These are phyloP conservation scores for Dermolepida albohirtum DNA, from an alignment of 2,888 invertebrate species.

Conservation along the genomic window DNA sequence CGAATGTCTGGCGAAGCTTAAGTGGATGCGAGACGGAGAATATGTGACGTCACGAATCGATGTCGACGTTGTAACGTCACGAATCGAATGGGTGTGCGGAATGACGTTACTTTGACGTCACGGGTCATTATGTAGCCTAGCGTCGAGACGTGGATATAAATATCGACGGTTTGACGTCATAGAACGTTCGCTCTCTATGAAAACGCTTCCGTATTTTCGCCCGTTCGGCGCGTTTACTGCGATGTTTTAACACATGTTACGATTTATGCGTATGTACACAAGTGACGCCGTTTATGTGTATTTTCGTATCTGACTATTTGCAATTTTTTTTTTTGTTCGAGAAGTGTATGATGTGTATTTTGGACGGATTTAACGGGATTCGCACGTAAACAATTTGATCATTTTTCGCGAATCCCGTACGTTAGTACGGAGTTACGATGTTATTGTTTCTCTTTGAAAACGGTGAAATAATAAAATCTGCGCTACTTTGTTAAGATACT, in stretches of 20 bases:
- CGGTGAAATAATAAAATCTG: background rate
- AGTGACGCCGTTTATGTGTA: conserved; percentile 12
- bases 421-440: too few relatives aligned
- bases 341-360: too few relatives aligned
- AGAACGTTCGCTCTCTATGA: conserved; percentile 45
- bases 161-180: conserved; percentile 57
- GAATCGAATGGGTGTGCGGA: conserved; percentile 52
- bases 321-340: background rate
- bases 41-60: conserved; percentile 56
- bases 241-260: conserved; percentile 40
- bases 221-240: conserved; percentile 29
- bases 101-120: conserved; percentile 57
- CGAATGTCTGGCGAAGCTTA: conserved; percentile 37
- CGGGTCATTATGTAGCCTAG: conserved; percentile 51
- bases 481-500: background rate
- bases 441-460: too few relatives aligned
- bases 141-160: conserved; percentile 55
- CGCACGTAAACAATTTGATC: too few relatives aligned
- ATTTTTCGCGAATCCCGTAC: too few relatives aligned
- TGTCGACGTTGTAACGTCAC: conserved; percentile 56
- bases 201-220: conserved; percentile 40
- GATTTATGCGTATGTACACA: conserved; percentile 25
- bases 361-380: too few relatives aligned
- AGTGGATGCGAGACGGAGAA: conserved; percentile 47
- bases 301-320: background rate